Conservation (phyloP, 2,888 invertebrate species). For the Clepsis dumicolana region DNA sequence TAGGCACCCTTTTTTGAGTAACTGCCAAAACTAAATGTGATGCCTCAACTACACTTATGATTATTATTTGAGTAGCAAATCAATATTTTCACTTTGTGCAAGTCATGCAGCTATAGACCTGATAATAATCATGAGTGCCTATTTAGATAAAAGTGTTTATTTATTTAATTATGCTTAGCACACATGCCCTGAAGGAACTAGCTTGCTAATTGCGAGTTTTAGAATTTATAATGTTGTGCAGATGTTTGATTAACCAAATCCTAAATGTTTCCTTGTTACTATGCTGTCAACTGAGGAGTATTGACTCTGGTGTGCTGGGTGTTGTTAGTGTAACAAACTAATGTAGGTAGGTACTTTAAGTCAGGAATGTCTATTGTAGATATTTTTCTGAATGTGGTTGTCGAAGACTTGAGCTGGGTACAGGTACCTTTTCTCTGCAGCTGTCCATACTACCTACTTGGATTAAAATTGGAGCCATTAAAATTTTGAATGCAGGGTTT, state of each 20-base stretch:
- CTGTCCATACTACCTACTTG: too few species aligned
- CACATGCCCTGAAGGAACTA: background rate
- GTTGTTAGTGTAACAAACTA: too few species aligned
- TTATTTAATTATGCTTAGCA: background rate
- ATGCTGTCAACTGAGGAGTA: too few species aligned
- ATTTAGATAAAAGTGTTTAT: background rate
- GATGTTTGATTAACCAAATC: background rate
- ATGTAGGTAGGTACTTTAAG: too few species aligned
- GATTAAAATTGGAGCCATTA: too few species aligned
- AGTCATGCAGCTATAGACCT: background rate
- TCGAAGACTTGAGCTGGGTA: too few species aligned
- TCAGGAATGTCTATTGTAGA: too few species aligned
- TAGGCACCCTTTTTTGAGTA: background rate
- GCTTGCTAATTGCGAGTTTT: background rate
- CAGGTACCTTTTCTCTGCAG: too few species aligned
- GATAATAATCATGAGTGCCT: background rate
- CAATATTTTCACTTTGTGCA: background rate
- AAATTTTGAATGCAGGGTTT: too few species aligned
- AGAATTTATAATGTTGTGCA: background rate
- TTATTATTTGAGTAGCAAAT: background rate
- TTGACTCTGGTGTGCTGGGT: too few species aligned
- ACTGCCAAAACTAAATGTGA: slow-evolving; percentile 1
- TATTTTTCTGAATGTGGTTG: too few species aligned
- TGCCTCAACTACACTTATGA: background rate
- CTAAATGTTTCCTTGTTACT: too few species aligned